Evolutionary conservation across 2,113 vertebrate species (phyloP).

Genomic region (Xiphophorus maculatus): DNA sequence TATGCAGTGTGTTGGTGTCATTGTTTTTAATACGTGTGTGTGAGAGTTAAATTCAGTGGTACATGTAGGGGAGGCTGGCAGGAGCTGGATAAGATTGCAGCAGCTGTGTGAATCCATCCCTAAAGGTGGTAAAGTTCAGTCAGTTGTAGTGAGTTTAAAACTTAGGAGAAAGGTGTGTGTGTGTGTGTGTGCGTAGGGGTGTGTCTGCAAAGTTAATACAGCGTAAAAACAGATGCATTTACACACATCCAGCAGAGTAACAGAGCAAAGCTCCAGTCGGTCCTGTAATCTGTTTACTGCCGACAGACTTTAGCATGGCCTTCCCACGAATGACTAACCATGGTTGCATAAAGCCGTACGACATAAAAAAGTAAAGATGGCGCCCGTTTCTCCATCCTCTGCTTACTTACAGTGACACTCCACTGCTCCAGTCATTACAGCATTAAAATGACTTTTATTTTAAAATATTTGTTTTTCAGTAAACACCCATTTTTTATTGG

Average conservation of each 20-base stretch:
- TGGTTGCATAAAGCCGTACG: background rate
- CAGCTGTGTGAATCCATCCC: conserved; percentile 4
- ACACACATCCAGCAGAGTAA: background rate
- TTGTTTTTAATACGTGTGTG: conserved; percentile 12
- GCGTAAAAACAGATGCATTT: background rate
- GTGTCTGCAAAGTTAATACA: background rate
- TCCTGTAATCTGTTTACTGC: background rate
- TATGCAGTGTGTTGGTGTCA: conserved; percentile 6
- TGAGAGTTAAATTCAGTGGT: conserved; percentile 1
- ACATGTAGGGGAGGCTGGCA: conserved; percentile 16
- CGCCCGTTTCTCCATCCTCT: background rate
- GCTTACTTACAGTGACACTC: background rate
- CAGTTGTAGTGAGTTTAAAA: background rate
- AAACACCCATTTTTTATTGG: too few species aligned
- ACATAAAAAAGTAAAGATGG: background rate
- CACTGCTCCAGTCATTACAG: background rate
- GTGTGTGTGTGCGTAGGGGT: background rate
- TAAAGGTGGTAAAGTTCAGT: conserved; percentile 1
- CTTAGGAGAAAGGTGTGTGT: too few species aligned
- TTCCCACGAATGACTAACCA: background rate
- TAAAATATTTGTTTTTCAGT: too few species aligned
- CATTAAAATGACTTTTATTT: background rate
- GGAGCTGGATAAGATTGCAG: background rate
- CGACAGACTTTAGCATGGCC: background rate
- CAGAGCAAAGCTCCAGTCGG: background rate